Base-by-base conservation (phyloP, 1,140 invertebrate species). In the Meloidogyne exigua region DNA sequence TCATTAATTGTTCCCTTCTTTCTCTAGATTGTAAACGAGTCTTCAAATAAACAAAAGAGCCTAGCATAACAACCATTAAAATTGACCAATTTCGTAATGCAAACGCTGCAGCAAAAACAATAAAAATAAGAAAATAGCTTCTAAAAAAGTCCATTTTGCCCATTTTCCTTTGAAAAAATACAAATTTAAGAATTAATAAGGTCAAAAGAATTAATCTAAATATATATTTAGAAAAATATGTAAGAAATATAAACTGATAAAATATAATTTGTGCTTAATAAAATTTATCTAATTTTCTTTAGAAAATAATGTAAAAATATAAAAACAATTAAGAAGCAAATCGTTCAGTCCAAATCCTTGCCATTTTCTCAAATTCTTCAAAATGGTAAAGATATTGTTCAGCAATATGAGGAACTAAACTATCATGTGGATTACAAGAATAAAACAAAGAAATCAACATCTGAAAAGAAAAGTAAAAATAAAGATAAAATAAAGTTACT, bases 331-430 rank as follows among this genome's bases (percentile, higher is more conserved):
- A 80, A n/a, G 74, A 76, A 23, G 79, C 77, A 68, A 62, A 80
- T 72, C 79, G 1, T 74, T 74, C 25, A 2, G 79, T 80, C 79
- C 79, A 80, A 26, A 80, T 81, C 12, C 79, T 21, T 57, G 79
- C 79, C 32, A 77, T 75, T 79, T 74, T 69, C 4, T 80, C 67
- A 21, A 82, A 80, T 39, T 80, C 81, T 15, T 78, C 74, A 23
- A 78, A 81, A 23, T 82, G 25, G 1, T 83, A 23, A 12, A 80
- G 5, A 68, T 79, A 82, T 21, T 80, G 80, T 11, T 83, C 39
- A 32, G 39, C 79, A 63, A 80, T 76, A 15, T 36, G 44, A 13
- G 72, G 75, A 1, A 79, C 66, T 18, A 80, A 44, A n/a, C 77
- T 63, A 18, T 78, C 67, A 9, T 68, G 25, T 62, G 79, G 81